phyloP scores from a whole-genome alignment of 2,888 invertebrate species.

The Cryptus armator region DNA sequence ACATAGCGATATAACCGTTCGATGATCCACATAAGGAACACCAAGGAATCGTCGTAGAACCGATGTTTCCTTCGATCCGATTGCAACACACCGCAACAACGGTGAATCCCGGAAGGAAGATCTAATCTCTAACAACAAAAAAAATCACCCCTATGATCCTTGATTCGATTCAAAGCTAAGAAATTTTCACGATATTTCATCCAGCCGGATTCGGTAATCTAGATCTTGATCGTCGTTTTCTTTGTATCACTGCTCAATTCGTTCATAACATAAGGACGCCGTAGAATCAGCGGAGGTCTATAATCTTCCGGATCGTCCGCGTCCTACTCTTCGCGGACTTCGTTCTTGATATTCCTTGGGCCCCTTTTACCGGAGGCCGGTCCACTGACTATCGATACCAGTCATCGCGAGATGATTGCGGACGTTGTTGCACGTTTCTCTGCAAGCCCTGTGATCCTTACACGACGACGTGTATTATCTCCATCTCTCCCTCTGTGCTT shows the following conservation, averaged over 20 bases:
- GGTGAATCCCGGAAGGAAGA: neutral
- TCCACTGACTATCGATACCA: slow-evolving; percentile 56
- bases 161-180: neutral
- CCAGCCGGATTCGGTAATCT: slow-evolving; percentile 35
- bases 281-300: slow-evolving; percentile 46
- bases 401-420: slow-evolving; percentile 66
- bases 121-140: neutral
- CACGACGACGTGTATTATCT: slow-evolving; percentile 46
- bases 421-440: slow-evolving; percentile 59
- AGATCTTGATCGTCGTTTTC: slow-evolving; percentile 35
- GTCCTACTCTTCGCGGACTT: slow-evolving; percentile 52
- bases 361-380: slow-evolving; percentile 35
- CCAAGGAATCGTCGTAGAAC: neutral
- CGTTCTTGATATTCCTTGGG: slow-evolving; percentile 32
- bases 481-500: slow-evolving; percentile 3
- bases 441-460: slow-evolving; percentile 21
- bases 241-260: slow-evolving; percentile 36
- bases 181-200: slow-evolving; percentile 3
- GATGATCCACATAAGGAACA: slow-evolving; percentile 9
- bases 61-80: neutral
- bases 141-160: neutral
- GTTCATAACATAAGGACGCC: slow-evolving; percentile 34
- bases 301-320: slow-evolving; percentile 52
- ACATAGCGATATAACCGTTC: neutral
- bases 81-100: neutral